These are phyloP conservation scores for Umimayanthus kanabou DNA, from an alignment of 92 coral and sea anemone species.

Conservation along the genomic window DNA sequence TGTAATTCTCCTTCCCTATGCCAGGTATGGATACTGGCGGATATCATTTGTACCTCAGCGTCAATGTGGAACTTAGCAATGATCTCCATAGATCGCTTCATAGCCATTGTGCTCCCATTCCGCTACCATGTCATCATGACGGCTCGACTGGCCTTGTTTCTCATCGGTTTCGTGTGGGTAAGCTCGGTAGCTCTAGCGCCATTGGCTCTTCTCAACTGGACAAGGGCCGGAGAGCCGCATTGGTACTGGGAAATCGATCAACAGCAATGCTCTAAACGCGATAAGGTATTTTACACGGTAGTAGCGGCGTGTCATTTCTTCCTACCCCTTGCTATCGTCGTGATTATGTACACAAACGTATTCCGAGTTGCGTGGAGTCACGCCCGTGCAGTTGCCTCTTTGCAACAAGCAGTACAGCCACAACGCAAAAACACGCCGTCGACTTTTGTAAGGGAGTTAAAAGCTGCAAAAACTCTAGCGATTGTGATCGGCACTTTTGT, in stretches of 20 bases:
- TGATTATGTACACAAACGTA: slow-evolving; percentile 79
- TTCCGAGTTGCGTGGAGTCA: slow-evolving; percentile 87
- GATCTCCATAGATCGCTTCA: slow-evolving; percentile 86
- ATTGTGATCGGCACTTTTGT: slow-evolving; percentile 88
- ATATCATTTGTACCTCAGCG: slow-evolving; percentile 76
- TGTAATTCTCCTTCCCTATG: slow-evolving; percentile 65
- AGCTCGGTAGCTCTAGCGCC: slow-evolving; percentile 58
- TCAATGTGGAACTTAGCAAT: slow-evolving; percentile 91
- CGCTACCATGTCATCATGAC: slow-evolving; percentile 88
- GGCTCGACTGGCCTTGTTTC: slow-evolving; percentile 44
- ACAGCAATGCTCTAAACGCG: slow-evolving; percentile 56
- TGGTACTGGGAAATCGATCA: slow-evolving; percentile 30
- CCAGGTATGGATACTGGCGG: slow-evolving; percentile 70
- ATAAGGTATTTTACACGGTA: slow-evolving; percentile 73
- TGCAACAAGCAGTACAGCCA: slow-evolving; percentile 60
- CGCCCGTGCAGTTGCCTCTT: slow-evolving; percentile 85
- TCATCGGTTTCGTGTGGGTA: slow-evolving; percentile 76
- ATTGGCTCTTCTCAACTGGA: slow-evolving; percentile 75
- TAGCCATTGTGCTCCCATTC: slow-evolving; percentile 87
- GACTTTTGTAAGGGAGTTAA: slow-evolving; percentile 76
- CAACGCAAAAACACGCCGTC: slow-evolving; percentile 56
- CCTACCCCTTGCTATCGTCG: slow-evolving; percentile 70
- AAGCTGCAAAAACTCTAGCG: slow-evolving; percentile 94
- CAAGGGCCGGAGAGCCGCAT: slow-evolving; percentile 40
- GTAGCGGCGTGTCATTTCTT: slow-evolving; percentile 64